phyloP scores from a whole-genome alignment of 2,797 vertebrate genomes.

The Cheracebus regulus region DNA sequence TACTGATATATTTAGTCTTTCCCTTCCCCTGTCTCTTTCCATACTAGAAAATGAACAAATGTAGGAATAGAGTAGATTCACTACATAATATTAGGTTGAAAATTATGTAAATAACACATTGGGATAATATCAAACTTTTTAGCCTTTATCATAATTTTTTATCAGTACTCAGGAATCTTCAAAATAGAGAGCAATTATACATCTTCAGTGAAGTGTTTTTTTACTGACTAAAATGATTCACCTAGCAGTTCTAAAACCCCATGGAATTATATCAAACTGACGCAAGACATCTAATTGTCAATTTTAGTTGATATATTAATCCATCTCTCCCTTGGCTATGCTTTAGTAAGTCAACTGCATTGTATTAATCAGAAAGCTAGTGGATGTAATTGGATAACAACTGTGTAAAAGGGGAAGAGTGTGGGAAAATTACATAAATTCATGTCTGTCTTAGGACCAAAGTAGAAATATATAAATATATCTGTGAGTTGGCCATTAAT shows the following conservation, averaged over 20 bases:
- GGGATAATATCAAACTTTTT: not conserved
- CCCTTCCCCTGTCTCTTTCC: not conserved
- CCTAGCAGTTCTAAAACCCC: slow-evolving; percentile 66
- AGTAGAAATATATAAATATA: slow-evolving; percentile 54
- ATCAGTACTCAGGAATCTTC: slow-evolving; percentile 55
- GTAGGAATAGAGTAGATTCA: not conserved
- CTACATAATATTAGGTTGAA: not conserved
- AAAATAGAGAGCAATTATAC: slow-evolving; percentile 12
- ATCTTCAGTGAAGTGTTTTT: slow-evolving; percentile 57
- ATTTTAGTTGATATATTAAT: slow-evolving; percentile 85
- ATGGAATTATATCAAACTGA: slow-evolving; percentile 75
- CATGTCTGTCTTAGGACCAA: not conserved
- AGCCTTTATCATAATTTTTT: slow-evolving; percentile 19
- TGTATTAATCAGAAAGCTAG: slow-evolving; percentile 76
- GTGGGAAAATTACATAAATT: slow-evolving; percentile 73
- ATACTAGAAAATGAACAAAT: not conserved
- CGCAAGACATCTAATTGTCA: slow-evolving; percentile 79
- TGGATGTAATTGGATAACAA: slow-evolving; percentile 40
- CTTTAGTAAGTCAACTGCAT: slow-evolving; percentile 63
- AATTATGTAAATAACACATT: not conserved
- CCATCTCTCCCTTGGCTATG: slow-evolving; percentile 77
- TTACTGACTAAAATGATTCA: slow-evolving; percentile 63
- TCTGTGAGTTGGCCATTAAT: not conserved
- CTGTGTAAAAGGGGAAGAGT: slow-evolving; percentile 22
- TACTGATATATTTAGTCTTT: not conserved